Conservation (phyloP, 92 coral and sea anemone genomes). For the Phenganax marumi region DNA sequence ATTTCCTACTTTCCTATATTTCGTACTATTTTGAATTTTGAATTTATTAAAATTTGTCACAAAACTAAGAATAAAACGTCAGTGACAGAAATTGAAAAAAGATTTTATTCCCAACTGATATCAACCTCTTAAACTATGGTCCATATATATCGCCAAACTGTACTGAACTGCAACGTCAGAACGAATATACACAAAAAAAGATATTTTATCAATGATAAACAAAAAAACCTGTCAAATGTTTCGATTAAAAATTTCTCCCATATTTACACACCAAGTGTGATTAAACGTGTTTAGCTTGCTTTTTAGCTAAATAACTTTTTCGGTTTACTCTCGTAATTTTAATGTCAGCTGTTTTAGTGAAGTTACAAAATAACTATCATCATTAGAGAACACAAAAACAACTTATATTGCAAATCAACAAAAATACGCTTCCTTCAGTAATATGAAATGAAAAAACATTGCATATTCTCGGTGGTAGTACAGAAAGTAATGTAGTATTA, state of each 20-base stretch:
- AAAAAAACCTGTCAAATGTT: background rate
- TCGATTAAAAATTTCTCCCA: background rate
- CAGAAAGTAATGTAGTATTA: background rate
- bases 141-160: too few species aligned
- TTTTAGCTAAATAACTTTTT: background rate
- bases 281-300: background rate
- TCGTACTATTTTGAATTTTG: background rate
- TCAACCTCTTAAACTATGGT: too few species aligned
- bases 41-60: too few species aligned
- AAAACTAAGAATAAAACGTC: too few species aligned
- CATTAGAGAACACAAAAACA: background rate
- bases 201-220: background rate
- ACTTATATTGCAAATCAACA: slow-evolving; percentile 1
- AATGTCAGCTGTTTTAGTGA: background rate
- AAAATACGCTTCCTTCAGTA: background rate
- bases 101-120: too few species aligned
- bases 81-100: too few species aligned
- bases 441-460: background rate
- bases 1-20: background rate
- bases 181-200: background rate
- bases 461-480: background rate
- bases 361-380: slow-evolving; percentile 15
- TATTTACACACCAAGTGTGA: background rate
- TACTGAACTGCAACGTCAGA: too few species aligned
- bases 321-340: slow-evolving; percentile 2